Conservation (phyloP, 2,113 vertebrate species). For the Spizaetus ornatus region DNA sequence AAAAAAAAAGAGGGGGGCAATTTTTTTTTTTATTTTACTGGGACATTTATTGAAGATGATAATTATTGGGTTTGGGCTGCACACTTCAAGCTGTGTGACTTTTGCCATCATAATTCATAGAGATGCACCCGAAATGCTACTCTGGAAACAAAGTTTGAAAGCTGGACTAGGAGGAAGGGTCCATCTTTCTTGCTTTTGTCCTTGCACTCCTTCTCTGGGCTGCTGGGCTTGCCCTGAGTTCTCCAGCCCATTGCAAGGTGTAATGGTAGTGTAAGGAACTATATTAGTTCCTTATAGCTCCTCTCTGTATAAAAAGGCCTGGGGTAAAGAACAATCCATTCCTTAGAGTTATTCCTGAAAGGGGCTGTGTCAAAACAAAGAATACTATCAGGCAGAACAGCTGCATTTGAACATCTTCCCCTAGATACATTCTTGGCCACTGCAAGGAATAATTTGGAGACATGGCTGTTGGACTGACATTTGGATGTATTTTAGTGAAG, state of each 20-base stretch:
- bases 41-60: background rate
- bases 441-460: background rate
- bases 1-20: too few species aligned
- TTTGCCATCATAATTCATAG: background rate
- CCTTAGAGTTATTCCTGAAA: background rate
- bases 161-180: background rate
- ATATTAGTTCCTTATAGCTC: background rate
- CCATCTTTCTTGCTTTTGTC: background rate
- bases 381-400: background rate
- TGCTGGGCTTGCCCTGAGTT: background rate
- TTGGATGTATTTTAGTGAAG: background rate
- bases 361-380: background rate
- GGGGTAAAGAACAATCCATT: background rate
- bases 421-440: fast-evolving
- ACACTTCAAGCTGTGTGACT: background rate
- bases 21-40: background rate
- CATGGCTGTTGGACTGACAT: background rate
- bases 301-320: background rate
- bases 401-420: background rate
- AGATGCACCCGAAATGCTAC: background rate
- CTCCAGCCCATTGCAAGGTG: background rate
- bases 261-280: background rate
- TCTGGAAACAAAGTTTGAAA: background rate
- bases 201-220: background rate
- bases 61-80: background rate